Percentiles rank a stretch among this genome's conserved stretches.
These are phyloP conservation scores for Enteromius radiatus DNA, from an alignment of 2,797 vertebrate genomes.

Conservation along the genomic window DNA sequence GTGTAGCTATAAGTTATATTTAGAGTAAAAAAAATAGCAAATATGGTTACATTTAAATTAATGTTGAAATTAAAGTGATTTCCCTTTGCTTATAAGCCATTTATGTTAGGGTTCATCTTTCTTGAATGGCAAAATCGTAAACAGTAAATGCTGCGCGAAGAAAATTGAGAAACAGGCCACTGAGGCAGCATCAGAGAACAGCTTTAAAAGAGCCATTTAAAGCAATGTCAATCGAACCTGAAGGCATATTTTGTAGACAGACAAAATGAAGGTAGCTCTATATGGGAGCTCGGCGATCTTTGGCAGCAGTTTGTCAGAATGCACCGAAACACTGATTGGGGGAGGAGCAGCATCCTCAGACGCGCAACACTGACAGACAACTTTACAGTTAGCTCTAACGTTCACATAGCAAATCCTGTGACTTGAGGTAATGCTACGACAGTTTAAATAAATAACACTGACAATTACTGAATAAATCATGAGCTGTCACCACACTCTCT, in stretches of 20 bases:
- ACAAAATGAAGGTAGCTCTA: conserved; percentile 48
- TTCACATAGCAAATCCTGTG: conserved; percentile 55
- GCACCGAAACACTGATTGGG: conserved; percentile 56
- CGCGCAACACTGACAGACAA: conserved; percentile 48
- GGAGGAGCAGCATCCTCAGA: conserved; percentile 31
- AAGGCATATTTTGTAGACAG: conserved; percentile 41
- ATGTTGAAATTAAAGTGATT: neutral
- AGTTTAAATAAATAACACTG: conserved; percentile 64
- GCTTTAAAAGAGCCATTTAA: conserved; percentile 56
- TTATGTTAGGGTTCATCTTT: neutral
- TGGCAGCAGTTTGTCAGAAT: conserved; percentile 47
- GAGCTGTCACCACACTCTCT: conserved; percentile 54
- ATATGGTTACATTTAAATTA: neutral
- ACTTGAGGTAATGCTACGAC: conserved; percentile 57
- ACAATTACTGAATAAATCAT: conserved; percentile 65
- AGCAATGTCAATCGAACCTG: conserved; percentile 49
- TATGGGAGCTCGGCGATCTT: conserved; percentile 46
- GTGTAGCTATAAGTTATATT: neutral
- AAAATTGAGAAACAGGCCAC: conserved; percentile 35
- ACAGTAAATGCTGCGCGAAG: conserved; percentile 25
- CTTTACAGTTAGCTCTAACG: conserved; percentile 24
- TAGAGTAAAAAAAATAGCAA: neutral
- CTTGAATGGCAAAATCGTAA: neutral
- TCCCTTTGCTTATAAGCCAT: neutral
- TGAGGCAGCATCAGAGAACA: conserved; percentile 49